Evolutionary conservation across 30 jellyfish, hydroid and myxozoan species (phyloP), one percentile per base, ranked within the genome.

Genomic region (Aurelia aurita complex sp. Pacific): DNA sequence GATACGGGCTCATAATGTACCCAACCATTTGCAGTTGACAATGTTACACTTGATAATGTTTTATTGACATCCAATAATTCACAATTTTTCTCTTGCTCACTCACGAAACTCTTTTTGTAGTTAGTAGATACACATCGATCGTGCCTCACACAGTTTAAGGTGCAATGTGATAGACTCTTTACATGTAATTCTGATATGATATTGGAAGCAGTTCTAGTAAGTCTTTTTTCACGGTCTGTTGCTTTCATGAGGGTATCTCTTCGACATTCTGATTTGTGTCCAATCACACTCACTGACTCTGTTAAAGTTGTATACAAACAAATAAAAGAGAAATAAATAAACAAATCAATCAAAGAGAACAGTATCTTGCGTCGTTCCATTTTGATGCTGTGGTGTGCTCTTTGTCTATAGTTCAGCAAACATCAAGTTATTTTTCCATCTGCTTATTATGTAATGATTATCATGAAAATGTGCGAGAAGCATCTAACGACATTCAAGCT

Each of bases 211-310:
- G 69, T 19, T 60, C 69, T 32, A 60, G 69, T 60, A 3, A 60
- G 33, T 60, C 13, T 60, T 11, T 60, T 60, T 12, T 60, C 13
- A 60, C 69, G 69, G 13, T 60, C 29, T 60, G 69, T 60, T 60
- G 69, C 69, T 60, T 60, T 60, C 69, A 60, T 60, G 33, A 60
- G 69, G 33, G 33, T 19, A 19, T 60, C 69, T 60, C 69, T 60
- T 14, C 69, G 69, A 19, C 69, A 60, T 60, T 11, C 33, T 14
- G 69, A 60, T 40, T 9, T 40, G 52, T 40, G 52, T 40, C 4
- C 52, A 9, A 40, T 40, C 52, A 40, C 52, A 40, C 52, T 40
- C 52, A 40, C 52, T 40, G 52, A 6, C 10, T 40, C 6, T 40
- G 52, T 40, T 9, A 40, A 40, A 1, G 52, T 40, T 40, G 52